These are phyloP conservation scores for Drosophila prostipennis DNA, from an alignment of 2,888 invertebrate species.

Conservation along the genomic window DNA sequence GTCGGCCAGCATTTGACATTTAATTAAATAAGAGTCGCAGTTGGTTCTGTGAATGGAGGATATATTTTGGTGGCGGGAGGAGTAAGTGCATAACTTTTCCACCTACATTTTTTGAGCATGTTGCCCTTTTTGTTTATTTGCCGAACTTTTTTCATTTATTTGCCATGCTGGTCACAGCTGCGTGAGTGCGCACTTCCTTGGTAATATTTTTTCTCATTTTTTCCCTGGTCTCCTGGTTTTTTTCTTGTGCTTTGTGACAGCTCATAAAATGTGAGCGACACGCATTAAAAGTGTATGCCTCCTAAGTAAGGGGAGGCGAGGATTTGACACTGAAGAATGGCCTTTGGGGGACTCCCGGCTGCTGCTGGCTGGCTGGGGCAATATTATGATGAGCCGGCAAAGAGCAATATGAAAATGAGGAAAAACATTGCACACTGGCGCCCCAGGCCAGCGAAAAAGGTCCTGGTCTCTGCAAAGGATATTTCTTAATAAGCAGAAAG, in stretches of 20 bases:
- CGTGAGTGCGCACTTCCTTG: constrained; percentile 70
- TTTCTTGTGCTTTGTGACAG: constrained; percentile 75
- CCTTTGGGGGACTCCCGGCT: constrained; percentile 48
- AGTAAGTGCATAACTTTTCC: constrained; percentile 53
- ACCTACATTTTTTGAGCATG: constrained; percentile 41
- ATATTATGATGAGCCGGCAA: constrained; percentile 70
- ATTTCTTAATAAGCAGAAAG: constrained; percentile 67
- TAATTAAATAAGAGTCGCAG: constrained; percentile 68
- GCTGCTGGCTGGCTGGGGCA: constrained; percentile 32
- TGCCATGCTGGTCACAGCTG: constrained; percentile 76
- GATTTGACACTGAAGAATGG: constrained; percentile 76
- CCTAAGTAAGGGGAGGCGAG: constrained; percentile 20
- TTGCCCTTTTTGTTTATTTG: constrained; percentile 57
- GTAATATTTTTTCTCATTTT: constrained; percentile 40
- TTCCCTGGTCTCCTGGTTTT: constrained; percentile 40
- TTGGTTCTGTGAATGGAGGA: constrained; percentile 16
- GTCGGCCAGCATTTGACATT: constrained; percentile 69
- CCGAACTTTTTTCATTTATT: constrained; percentile 73
- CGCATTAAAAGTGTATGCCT: constrained; percentile 70
- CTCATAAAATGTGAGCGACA: constrained; percentile 79
- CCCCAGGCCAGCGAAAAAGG: constrained; percentile 33
- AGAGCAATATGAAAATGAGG: constrained; percentile 74
- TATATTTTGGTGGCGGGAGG: not conserved
- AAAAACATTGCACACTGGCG: constrained; percentile 46
- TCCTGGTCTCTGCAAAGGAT: constrained; percentile 14